A percentile compares a stretch with the other conserved stretches of the same genome.
Conservation (phyloP, 2,113 vertebrate species). For the Chroicocephalus ridibundus region DNA sequence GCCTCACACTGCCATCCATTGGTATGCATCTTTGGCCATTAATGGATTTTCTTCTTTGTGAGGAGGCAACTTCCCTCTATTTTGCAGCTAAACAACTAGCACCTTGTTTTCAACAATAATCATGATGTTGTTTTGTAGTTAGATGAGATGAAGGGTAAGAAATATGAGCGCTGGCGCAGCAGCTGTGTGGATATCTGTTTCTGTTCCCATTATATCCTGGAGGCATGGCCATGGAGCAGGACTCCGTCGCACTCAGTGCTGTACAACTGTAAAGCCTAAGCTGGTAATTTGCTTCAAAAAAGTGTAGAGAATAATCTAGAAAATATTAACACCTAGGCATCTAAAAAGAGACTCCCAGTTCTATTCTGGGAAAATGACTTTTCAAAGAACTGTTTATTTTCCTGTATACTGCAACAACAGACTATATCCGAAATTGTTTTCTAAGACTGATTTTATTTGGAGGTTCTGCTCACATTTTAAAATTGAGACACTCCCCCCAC, state of each 20-base stretch:
- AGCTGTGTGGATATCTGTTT: background rate
- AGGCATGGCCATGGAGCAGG: background rate
- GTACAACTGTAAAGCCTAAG: background rate
- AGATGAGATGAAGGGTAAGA: background rate
- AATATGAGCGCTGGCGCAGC: background rate
- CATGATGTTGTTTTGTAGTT: background rate
- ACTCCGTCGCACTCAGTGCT: background rate
- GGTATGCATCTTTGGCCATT: background rate
- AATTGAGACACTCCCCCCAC: background rate
- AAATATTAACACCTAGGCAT: background rate
- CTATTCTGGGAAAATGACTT: background rate
- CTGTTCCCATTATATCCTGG: background rate
- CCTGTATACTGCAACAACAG: background rate
- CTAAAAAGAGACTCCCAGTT: background rate
- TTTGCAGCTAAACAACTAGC: background rate
- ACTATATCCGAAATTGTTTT: background rate
- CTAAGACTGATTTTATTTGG: background rate
- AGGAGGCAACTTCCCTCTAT: background rate
- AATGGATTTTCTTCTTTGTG: background rate
- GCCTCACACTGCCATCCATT: fast-evolving
- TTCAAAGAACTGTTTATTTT: background rate
- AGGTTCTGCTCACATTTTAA: constrained; percentile 15
- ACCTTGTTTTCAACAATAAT: background rate
- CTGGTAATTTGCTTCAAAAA: background rate
- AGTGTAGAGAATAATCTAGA: background rate